Evolutionary conservation across 1,140 invertebrate genomes (phyloP).

Genomic region (Sesamia nonagrioides): DNA sequence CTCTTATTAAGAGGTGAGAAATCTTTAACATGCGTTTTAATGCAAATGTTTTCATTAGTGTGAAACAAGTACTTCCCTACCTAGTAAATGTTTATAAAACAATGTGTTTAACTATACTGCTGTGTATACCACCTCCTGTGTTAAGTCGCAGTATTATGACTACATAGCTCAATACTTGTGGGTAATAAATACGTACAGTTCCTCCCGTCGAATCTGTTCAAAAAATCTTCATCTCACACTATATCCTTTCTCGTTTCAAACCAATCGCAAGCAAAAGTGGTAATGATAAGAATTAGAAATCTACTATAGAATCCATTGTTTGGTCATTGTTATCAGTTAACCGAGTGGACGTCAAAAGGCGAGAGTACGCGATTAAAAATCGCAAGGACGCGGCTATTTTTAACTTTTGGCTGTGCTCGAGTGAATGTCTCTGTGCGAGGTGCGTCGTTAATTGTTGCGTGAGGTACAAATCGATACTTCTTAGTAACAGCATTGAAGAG

Average conservation of each 20-base stretch:
- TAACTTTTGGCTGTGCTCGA: constrained; percentile 37
- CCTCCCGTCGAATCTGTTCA: too few relatives aligned
- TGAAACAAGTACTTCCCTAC: not conserved
- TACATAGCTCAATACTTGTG: not conserved
- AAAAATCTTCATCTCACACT: not conserved
- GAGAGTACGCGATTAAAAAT: constrained; percentile 33
- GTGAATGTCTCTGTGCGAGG: constrained; percentile 43
- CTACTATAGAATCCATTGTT: constrained; percentile 34
- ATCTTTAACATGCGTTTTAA: not conserved
- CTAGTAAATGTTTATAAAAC: constrained; percentile 8
- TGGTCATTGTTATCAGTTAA: constrained; percentile 11
- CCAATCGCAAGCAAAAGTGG: not conserved
- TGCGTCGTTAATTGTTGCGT: constrained; percentile 33
- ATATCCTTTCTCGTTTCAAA: not conserved
- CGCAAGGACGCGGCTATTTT: constrained; percentile 44
- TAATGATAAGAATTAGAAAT: constrained; percentile 20
- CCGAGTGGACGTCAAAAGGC: constrained; percentile 17
- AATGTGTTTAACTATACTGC: not conserved
- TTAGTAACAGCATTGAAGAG: not conserved
- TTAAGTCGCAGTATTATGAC: not conserved
- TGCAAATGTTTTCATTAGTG: constrained; percentile 2
- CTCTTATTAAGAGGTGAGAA: not conserved
- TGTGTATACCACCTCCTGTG: not conserved
- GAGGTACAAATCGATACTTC: constrained; percentile 25
- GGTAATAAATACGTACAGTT: not conserved